A percentile compares a stretch with the other conserved stretches of the same genome.
Evolutionary conservation across 2,888 invertebrate genomes (phyloP).

Genomic region (Apamea sordens): DNA sequence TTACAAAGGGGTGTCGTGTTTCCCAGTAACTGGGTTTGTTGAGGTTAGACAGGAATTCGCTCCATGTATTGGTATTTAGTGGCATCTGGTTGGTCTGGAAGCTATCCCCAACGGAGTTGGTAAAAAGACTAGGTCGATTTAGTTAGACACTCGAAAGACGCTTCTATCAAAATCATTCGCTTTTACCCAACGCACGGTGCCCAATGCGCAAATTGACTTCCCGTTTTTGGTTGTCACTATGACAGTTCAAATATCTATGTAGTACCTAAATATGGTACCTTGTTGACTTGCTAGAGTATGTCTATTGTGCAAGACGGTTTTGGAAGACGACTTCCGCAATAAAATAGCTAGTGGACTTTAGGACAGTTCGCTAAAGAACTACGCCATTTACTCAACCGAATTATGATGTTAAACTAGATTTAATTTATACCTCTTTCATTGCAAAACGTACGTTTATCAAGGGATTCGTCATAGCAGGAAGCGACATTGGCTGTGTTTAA

Average conservation of each 20-base stretch:
- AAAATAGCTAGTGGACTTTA: slow-evolving; percentile 11
- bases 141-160: too few relatives aligned
- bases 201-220: neutral
- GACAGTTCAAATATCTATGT: neutral
- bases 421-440: slow-evolving; percentile 3
- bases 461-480: slow-evolving; percentile 35
- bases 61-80: too few relatives aligned
- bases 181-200: neutral
- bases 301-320: neutral
- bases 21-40: neutral
- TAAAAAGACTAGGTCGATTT: too few relatives aligned
- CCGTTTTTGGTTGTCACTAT: neutral
- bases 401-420: slow-evolving; percentile 7
- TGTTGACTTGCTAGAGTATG: neutral
- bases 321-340: slow-evolving; percentile 17
- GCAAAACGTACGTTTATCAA: slow-evolving; percentile 18
- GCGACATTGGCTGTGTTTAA: slow-evolving; percentile 4
- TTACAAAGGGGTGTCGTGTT: neutral
- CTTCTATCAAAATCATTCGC: neutral
- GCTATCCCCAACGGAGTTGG: too few relatives aligned
- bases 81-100: too few relatives aligned
- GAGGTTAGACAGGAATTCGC: neutral
- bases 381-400: neutral
- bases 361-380: neutral
- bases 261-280: neutral